phyloP scores from a whole-genome alignment of 2,888 invertebrate species.

The Agrypnus murinus region DNA sequence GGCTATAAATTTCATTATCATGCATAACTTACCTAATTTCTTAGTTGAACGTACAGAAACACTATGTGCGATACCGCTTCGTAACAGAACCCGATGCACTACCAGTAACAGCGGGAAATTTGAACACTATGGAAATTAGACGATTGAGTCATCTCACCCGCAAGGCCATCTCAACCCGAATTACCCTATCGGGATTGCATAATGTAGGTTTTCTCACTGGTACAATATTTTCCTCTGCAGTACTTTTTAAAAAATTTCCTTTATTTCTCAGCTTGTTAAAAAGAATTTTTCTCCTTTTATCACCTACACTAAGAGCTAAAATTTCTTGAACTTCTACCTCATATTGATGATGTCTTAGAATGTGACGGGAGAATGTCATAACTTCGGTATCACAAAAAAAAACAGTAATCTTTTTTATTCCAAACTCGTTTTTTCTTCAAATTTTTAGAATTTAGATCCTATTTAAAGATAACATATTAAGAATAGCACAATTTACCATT shows the following conservation, averaged over 20 bases:
- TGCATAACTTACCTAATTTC: too few relatives aligned
- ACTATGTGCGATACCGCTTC: too few relatives aligned
- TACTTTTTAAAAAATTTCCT: conserved; percentile 27
- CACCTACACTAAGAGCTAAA: conserved; percentile 4
- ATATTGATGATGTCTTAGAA: conserved; percentile 15
- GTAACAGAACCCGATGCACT: too few relatives aligned
- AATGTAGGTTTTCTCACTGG: conserved; percentile 25
- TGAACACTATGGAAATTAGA: too few relatives aligned
- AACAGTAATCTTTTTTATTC: conserved; percentile 33
- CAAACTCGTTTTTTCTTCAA: conserved; percentile 12
- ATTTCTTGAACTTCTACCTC: conserved; percentile 33
- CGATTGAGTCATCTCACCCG: too few relatives aligned
- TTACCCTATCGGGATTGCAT: conserved; percentile 1
- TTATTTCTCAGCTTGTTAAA: conserved; percentile 25
- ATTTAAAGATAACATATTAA: conserved; percentile 11
- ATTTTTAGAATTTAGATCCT: conserved; percentile 5
- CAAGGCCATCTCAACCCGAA: too few relatives aligned
- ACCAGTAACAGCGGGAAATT: too few relatives aligned
- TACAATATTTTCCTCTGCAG: not conserved
- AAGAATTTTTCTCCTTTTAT: conserved; percentile 16
- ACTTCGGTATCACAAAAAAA: conserved; percentile 26
- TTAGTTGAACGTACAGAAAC: too few relatives aligned
- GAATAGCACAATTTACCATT: conserved; percentile 10
- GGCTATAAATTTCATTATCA: too few relatives aligned
- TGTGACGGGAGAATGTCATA: conserved; percentile 25